Evolutionary conservation across 92 coral and sea anemone genomes (phyloP).

Genomic region (Ricordea florida): DNA sequence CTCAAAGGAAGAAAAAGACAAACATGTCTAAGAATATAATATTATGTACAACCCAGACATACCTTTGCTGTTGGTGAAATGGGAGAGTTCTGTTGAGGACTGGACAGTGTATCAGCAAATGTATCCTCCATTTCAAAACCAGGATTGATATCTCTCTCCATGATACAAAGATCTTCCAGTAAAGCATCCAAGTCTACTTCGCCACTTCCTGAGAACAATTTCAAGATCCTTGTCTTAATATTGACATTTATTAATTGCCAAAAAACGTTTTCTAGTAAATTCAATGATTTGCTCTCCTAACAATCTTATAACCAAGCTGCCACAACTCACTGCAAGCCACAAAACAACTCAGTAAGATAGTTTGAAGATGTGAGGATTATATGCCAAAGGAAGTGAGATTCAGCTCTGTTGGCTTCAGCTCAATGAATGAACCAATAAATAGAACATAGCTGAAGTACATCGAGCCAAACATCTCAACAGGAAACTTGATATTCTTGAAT

Average conservation of each 20-base stretch:
- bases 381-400: neutral
- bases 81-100: slow-evolving; percentile 61
- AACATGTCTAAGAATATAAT: neutral
- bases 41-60: neutral
- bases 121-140: slow-evolving; percentile 7
- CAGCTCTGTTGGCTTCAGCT: neutral
- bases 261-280: neutral
- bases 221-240: slow-evolving; percentile 16
- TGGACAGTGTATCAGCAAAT: slow-evolving; percentile 6
- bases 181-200: slow-evolving; percentile 97
- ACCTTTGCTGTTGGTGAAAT: slow-evolving; percentile 82
- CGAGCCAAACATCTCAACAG: slow-evolving; percentile 13
- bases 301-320: neutral
- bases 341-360: neutral
- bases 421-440: neutral
- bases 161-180: slow-evolving; percentile 89
- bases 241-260: slow-evolving; percentile 27
- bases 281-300: slow-evolving; percentile 10
- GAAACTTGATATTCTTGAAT: neutral
- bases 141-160: slow-evolving; percentile 90
- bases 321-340: neutral
- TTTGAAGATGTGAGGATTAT: neutral
- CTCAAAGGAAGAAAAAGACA: neutral
- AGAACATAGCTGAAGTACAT: neutral
- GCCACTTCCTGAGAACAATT: slow-evolving; percentile 74